Base-by-base conservation (phyloP, 2,888 invertebrate genomes). In the Rhagophthalmus giganteus region DNA sequence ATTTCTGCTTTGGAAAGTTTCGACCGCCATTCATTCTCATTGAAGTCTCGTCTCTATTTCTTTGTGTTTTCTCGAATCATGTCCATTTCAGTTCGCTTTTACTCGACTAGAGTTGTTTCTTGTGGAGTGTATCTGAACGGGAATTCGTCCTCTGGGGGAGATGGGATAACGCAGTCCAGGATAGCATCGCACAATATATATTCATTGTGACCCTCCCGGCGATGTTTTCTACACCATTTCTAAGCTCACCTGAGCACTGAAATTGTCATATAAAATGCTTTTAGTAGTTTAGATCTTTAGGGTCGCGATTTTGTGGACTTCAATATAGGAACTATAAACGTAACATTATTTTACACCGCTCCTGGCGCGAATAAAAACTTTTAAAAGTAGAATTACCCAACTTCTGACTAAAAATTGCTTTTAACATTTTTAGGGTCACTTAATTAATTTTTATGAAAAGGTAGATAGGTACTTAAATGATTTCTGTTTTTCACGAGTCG, bases 231-330 rank as follows among this genome's bases (percentile, higher is more conserved):
- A 60, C 63, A 59, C 63, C 63, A 64, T 67, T 67, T 63, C 65
- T 61, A 63, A 63, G 65, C 67, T 67, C 67, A 67, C 68, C 67
- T 68, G 67, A 66, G 61, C 66, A 60, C 63, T 52, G 63, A 60
- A 64, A 66, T 63, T 60, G 63, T 61, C 66, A 55, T 64, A 66
- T 66, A 65, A 68, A 67, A 67, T 65, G 64, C 64, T 66, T 66
- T 66, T 64, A 67, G 62, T 64, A 63, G 65, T 62, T 61, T 57
- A 60, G 57, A 59, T 64, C 64, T 63, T 64, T 61, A 63, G 64
- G 64, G 62, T 57, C 57, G 57, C 60, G 55, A 59, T 60, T 60
- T 55, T 54, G 49, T 50, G 44, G 52, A 51, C 41, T 35, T 50
- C 52, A 59, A 55, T 60, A 57, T 59, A 57, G 55, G 54, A 57